Percentiles rank a stretch among this genome's conserved stretches.
Conservation (phyloP, 1,140 invertebrate species). For the Augochlora pura region DNA sequence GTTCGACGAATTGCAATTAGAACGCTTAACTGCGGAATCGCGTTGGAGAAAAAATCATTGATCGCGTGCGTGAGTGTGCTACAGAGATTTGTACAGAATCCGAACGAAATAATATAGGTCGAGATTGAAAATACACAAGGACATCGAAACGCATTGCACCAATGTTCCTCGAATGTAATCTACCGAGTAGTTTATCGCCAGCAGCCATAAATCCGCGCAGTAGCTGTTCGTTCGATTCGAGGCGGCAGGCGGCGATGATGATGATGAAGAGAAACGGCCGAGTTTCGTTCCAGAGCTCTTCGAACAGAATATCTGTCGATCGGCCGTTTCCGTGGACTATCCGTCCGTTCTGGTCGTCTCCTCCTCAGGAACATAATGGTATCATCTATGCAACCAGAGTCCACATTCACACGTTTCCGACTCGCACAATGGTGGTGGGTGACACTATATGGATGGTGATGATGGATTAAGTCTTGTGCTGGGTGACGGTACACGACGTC, state of each 20-base stretch:
- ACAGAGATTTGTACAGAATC: neutral
- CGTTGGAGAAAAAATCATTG: neutral
- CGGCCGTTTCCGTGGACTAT: neutral
- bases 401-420: constrained; percentile 52
- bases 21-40: neutral
- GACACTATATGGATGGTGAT: constrained; percentile 72
- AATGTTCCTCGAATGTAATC: neutral
- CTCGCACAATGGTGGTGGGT: constrained; percentile 65
- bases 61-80: neutral
- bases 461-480: constrained; percentile 79
- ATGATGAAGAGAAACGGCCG: neutral
- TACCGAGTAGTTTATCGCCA: constrained; percentile 7
- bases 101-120: neutral
- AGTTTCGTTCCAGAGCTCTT: constrained; percentile 1
- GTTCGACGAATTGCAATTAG: neutral
- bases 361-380: constrained; percentile 56
- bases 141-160: constrained; percentile 4
- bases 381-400: constrained; percentile 48
- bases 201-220: neutral
- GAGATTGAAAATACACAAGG: constrained; percentile 12
- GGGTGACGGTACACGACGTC: constrained; percentile 49
- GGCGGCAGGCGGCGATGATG: neutral
- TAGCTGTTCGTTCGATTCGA: constrained; percentile 18
- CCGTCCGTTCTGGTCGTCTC: constrained; percentile 16
- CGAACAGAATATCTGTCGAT: neutral